Base-by-base conservation (phyloP, 2,113 vertebrate species). In the Hiodon tergisus region DNA sequence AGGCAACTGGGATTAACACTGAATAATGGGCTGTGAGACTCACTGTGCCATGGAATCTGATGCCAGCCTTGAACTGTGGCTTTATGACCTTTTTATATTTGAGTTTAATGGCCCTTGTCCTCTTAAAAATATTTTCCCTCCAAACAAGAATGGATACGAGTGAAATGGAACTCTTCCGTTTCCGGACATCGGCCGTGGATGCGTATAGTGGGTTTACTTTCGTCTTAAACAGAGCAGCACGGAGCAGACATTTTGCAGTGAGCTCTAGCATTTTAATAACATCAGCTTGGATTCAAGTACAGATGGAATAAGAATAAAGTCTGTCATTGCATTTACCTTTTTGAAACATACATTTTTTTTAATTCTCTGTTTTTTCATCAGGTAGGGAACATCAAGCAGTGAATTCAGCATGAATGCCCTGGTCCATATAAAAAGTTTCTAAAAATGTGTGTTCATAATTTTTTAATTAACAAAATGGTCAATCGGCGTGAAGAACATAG, bases 1-100 rank as follows among this genome's bases (percentile, higher is more conserved):
- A 80, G 72, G 82, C 77, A 82, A 82, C 82, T 69, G 72, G 69
- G 76, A 80, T 84, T 80, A 63, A 76, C 77, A 76, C 57, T 62
- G 57, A 74, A 81, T 65, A 80, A 76, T 65, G 67, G 68, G 68
- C 79, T 61, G 60, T 74, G 72, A 54, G 62, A 59, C 61, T 82
- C 61, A 69, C 48, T 59, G 65, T 79, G 73, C 68, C 46, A 17
- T 77, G 51, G 69, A 71, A 79, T 81, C 76, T 78, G 60, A 78
- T 79, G 78, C 79, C 63, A 78, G 69, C 76, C 83, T 78, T 84
- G 47, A 81, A 76, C 67, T 46, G 17, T 61, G 75, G 62, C 60
- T 82, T 72, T 72, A 54, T 71, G 61, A 60, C 77, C 31, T 16
- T 58, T 75, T 69, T 60, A 72, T 71, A 79, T 60, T 77, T 72